Evolutionary conservation across 2,888 invertebrate species (phyloP).

Genomic region (Clusia tigrina): DNA sequence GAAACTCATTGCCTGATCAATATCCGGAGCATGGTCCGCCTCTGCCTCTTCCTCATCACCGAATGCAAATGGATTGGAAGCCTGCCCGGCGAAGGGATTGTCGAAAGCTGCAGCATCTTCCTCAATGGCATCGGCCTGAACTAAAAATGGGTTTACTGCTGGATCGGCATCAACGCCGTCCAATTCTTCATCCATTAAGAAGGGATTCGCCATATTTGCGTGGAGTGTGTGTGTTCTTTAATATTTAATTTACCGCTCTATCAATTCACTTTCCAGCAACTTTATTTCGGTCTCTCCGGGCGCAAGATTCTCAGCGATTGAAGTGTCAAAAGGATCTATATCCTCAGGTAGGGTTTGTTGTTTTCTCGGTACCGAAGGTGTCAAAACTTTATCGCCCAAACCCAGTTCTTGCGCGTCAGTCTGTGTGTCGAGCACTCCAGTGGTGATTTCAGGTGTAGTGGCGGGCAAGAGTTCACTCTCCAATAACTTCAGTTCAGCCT

Average conservation of each 20-base stretch:
- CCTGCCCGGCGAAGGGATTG: slow-evolving; percentile 71
- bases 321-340: slow-evolving; percentile 87
- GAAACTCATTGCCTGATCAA: slow-evolving; percentile 64
- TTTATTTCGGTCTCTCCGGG: slow-evolving; percentile 83
- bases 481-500: slow-evolving; percentile 78
- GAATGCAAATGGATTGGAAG: slow-evolving; percentile 76
- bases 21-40: slow-evolving; percentile 39
- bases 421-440: slow-evolving; percentile 61
- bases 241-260: slow-evolving; percentile 63
- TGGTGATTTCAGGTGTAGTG: slow-evolving; percentile 46
- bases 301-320: slow-evolving; percentile 77
- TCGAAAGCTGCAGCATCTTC: slow-evolving; percentile 66
- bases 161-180: slow-evolving; percentile 64
- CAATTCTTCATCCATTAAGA: slow-evolving; percentile 77
- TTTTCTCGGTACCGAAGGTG: slow-evolving; percentile 67
- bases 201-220: slow-evolving; percentile 79
- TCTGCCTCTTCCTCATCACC: slow-evolving; percentile 61
- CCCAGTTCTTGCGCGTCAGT: slow-evolving; percentile 64
- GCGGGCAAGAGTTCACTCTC: slow-evolving; percentile 77
- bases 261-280: slow-evolving; percentile 78
- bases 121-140: slow-evolving; percentile 63
- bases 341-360: slow-evolving; percentile 64
- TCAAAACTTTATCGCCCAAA: slow-evolving; percentile 76
- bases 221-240: slow-evolving; percentile 4
- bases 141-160: slow-evolving; percentile 74